Percentiles rank a stretch among this genome's conserved stretches.
Evolutionary conservation across 2,113 vertebrate species (phyloP).

Genomic region (Edolisoma coerulescens): DNA sequence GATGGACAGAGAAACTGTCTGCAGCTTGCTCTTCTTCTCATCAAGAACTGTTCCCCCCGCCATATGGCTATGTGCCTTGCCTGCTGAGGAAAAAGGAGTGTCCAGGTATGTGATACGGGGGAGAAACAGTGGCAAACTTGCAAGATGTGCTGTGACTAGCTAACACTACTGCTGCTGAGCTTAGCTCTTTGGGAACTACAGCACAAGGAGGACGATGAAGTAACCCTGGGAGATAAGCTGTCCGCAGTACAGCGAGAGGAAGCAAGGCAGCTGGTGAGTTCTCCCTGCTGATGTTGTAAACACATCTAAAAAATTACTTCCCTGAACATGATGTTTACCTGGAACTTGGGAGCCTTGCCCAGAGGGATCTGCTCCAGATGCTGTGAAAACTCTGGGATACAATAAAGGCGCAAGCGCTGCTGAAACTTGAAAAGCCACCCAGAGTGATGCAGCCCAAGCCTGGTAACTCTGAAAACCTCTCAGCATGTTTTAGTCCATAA

Average conservation of each 20-base stretch:
- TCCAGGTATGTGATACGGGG: neutral
- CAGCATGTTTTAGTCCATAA: neutral
- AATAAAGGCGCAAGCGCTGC: neutral
- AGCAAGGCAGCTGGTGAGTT: constrained; percentile 1
- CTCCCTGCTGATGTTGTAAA: constrained; percentile 2
- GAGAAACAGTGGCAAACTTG: neutral
- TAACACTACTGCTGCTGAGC: neutral
- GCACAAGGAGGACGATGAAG: neutral
- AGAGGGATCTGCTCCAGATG: neutral
- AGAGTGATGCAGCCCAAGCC: neutral
- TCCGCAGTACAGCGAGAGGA: neutral
- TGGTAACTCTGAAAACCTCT: neutral
- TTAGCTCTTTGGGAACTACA: neutral
- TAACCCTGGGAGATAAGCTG: neutral
- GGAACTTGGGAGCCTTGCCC: neutral
- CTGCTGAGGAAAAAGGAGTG: neutral
- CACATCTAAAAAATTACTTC: neutral
- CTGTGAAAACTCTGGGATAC: neutral
- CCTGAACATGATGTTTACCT: constrained; percentile 13
- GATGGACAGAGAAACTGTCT: neutral
- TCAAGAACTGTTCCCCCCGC: neutral
- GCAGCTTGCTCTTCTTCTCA: neutral
- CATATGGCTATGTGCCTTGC: neutral
- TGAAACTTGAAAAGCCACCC: neutral
- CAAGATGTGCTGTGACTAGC: neutral